Percentiles rank a stretch among this genome's conserved stretches.
Conservation (phyloP, 2,888 invertebrate genomes). For the Scaptomyza polygonia region DNA sequence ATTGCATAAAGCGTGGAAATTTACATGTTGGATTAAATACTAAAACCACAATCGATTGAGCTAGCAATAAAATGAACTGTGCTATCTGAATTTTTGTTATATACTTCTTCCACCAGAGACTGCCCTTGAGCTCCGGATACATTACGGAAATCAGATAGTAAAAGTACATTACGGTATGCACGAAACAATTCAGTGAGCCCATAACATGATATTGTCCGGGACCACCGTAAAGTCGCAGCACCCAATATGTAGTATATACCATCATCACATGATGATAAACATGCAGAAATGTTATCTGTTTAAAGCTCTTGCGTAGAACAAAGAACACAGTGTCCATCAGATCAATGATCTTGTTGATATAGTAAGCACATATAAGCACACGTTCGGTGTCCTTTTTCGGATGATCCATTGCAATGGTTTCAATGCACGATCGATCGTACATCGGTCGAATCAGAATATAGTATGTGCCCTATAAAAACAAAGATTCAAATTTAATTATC, state of each 20-base stretch:
- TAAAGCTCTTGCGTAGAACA: slow-evolving; percentile 60
- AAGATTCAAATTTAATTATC: not conserved
- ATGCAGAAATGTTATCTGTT: slow-evolving; percentile 59
- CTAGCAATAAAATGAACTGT: slow-evolving; percentile 85
- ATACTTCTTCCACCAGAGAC: slow-evolving; percentile 90
- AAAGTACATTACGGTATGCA: slow-evolving; percentile 92
- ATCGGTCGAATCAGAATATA: slow-evolving; percentile 19
- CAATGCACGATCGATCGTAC: slow-evolving; percentile 46
- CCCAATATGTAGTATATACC: no score
- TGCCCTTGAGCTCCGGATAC: slow-evolving; percentile 88
- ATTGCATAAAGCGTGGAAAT: slow-evolving; percentile 21
- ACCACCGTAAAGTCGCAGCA: no score
- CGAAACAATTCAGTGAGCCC: no score
- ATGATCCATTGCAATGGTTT: slow-evolving; percentile 26
- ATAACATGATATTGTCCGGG: no score
- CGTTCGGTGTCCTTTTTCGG: slow-evolving; percentile 37
- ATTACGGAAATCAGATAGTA: slow-evolving; percentile 91
- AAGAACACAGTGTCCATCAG: slow-evolving; percentile 63
- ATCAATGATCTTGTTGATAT: slow-evolving; percentile 51
- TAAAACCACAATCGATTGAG: slow-evolving; percentile 32
- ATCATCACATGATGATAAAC: no score
- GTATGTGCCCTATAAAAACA: slow-evolving; percentile 26
- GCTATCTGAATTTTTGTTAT: slow-evolving; percentile 92
- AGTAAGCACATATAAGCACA: slow-evolving; percentile 12
- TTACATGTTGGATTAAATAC: slow-evolving; percentile 38